phyloP scores from a whole-genome alignment of 2,797 vertebrate genomes.

The Naso thynnoides region DNA sequence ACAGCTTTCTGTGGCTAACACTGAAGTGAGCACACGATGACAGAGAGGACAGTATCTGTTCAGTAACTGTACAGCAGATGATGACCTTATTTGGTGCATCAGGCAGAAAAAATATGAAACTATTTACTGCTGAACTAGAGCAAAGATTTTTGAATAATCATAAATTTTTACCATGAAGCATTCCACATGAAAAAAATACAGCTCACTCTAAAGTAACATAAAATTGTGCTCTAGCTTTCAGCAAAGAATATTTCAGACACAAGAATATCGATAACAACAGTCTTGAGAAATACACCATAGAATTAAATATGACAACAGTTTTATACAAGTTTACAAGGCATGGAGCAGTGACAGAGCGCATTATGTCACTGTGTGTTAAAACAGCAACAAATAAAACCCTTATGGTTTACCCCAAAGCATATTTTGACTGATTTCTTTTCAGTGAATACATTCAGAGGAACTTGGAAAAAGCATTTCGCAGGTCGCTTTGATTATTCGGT shows the following conservation, averaged over 20 bases:
- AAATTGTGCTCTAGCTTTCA: slow-evolving; percentile 35
- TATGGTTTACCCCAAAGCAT: slow-evolving; percentile 24
- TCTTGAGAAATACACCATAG: slow-evolving; percentile 50
- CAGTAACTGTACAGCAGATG: slow-evolving; percentile 29
- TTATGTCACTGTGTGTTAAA: slow-evolving; percentile 38
- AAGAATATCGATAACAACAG: slow-evolving; percentile 41
- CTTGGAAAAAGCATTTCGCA: slow-evolving; percentile 27
- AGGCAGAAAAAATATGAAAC: slow-evolving; percentile 42
- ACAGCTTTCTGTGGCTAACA: slow-evolving; percentile 35
- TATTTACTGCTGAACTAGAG: slow-evolving; percentile 30
- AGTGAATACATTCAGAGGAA: slow-evolving; percentile 65
- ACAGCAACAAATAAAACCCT: slow-evolving; percentile 37
- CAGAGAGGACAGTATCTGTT: slow-evolving; percentile 26
- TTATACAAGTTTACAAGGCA: slow-evolving; percentile 70
- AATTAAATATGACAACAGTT: slow-evolving; percentile 52
- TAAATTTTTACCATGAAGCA: slow-evolving; percentile 53
- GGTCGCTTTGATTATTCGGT: slow-evolving; percentile 47
- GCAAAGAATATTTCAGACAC: slow-evolving; percentile 37
- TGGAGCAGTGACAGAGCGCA: slow-evolving; percentile 45
- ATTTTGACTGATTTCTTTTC: slow-evolving; percentile 34
- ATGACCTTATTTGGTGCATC: slow-evolving; percentile 29
- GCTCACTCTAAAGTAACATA: slow-evolving; percentile 53
- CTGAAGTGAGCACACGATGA: slow-evolving; percentile 22
- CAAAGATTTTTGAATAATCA: slow-evolving; percentile 33
- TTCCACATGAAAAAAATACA: slow-evolving; percentile 49